Percentiles rank a stretch among this genome's conserved stretches.
These are phyloP conservation scores for Glaucomys volans DNA, from an alignment of 2,113 vertebrate genomes.

Conservation along the genomic window DNA sequence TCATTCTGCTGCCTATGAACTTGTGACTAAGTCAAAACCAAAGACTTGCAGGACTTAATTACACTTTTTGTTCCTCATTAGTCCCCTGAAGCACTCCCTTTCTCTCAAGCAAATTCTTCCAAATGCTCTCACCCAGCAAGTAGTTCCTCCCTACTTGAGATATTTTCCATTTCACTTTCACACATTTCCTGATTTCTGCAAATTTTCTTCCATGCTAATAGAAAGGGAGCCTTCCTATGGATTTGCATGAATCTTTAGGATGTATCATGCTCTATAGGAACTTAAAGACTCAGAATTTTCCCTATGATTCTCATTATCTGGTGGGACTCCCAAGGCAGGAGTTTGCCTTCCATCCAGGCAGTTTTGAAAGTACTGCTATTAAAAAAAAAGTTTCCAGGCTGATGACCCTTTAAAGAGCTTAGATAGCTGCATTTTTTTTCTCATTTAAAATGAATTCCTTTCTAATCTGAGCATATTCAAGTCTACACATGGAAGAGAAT, in stretches of 20 bases:
- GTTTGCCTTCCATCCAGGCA: constrained; percentile 43
- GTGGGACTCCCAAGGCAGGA: not conserved
- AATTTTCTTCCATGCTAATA: not conserved
- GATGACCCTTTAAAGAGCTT: not conserved
- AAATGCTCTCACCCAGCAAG: not conserved
- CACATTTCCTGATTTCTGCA: not conserved
- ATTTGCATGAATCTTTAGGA: constrained; percentile 59
- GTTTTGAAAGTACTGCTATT: constrained; percentile 60
- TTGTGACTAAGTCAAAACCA: not conserved
- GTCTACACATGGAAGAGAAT: not conserved
- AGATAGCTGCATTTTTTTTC: constrained; percentile 7
- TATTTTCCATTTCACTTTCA: not conserved
- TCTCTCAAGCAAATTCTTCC: not conserved
- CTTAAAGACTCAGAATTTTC: not conserved
- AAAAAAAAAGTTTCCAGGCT: constrained; percentile 35
- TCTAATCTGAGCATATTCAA: not conserved
- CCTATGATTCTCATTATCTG: constrained; percentile 60
- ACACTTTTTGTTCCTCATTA: constrained; percentile 6
- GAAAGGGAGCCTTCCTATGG: not conserved
- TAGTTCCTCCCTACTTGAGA: not conserved
- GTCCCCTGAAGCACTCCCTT: not conserved
- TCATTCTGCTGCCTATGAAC: not conserved
- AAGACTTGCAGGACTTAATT: not conserved
- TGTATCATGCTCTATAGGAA: not conserved
- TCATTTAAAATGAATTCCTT: constrained; percentile 27